Base-by-base conservation (phyloP, 1,140 invertebrate genomes). In the Anastatus disparis region DNA sequence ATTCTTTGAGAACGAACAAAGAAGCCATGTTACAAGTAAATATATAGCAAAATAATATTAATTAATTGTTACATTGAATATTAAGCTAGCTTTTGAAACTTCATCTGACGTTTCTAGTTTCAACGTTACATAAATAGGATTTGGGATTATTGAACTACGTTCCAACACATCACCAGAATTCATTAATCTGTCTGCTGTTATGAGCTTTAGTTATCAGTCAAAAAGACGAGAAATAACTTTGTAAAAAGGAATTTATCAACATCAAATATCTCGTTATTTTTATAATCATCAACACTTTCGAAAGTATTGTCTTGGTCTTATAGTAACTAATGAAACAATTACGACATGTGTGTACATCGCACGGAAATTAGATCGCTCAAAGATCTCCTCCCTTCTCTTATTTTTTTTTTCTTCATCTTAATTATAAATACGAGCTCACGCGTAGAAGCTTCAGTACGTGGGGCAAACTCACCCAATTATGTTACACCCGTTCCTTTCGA, bases 281-380 rank as follows among this genome's bases (percentile, higher is more conserved):
- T 40, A 48, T 48, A 48, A 48, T 62, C 42, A 48, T 22, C 40
- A 8, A 44, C 22, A 27, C 56, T 17, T 44, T 22, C 15, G 15
- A 13, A 29, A 61, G 1, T 8, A 10, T n/a, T 29, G 22, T 6
- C 6, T 3, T 13, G 0, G 12, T n/a, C n/a, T n/a, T n/a, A n/a
- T n/a, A n/a, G n/a, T 15, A 61, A 26, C 20, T 58, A 56, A 35
- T 35, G 27, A 46, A 48, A 62, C 12, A 48, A 61, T 40, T 44
- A 42, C 38, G 9, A 26, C 2, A n/a, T n/a, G n/a, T n/a, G 31
- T 3, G 31, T 22, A 24, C 3, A 6, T 12, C 29, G 38, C 22
- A 1, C 22, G 29, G 56, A 27, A 44, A 44, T 44, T 26, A 10
- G 22, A 17, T 24, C 15, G 3, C 15, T 31, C 9, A 55, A 55